Evolutionary conservation across 2,113 vertebrate genomes (phyloP), one percentile per base, ranked within the genome.

Genomic region (Periophthalmus modestus): DNA sequence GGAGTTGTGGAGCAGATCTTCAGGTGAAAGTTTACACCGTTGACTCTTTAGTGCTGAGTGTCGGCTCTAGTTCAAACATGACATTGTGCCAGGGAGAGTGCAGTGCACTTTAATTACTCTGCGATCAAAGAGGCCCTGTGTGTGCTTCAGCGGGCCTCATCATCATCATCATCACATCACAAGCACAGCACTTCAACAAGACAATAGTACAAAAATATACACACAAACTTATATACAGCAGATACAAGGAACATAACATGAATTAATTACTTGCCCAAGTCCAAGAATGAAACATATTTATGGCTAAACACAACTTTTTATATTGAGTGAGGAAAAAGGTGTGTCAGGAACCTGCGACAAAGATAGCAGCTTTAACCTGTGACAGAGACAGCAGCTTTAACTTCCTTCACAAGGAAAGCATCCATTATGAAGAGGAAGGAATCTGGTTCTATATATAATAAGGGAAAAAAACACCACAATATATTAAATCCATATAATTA

Each of bases 401-500:
- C 82, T 87, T 92, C 88, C 91, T 82, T 80, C 79, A 79, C 78
- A 84, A 84, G 89, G 90, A 92, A 92, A 76, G 81, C 82, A 90
- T 92, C 61, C 85, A 90, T 91, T 79, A 90, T 81, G 43, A 58
- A 11, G 52, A 69, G 15, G 87, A 90, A 85, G 76, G 24, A 50
- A 65, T 79, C 36, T 77, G 18, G 0, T 46, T 75, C 47, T 55
- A 70, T 83, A 79, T 71, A 68, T 84, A 78, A 79, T 43, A 12
- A 75, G 68, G 77, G n/a, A n/a, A n/a, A n/a, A 46, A 10, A 46
- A 28, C 28, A 28, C 1, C 28, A 46, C 6, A 46, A 52, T 52
- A 52, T 0, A 52, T 52, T 1, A 16, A 18, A 52, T 16, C 5
- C 0, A 52, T 5, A 0, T 52, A 52, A 52, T 18, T 16, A 52